A percentile compares a stretch with the other conserved stretches of the same genome.
phyloP scores from a whole-genome alignment of 2,797 vertebrate genomes.

The Poeciliopsis paucimaculata region DNA sequence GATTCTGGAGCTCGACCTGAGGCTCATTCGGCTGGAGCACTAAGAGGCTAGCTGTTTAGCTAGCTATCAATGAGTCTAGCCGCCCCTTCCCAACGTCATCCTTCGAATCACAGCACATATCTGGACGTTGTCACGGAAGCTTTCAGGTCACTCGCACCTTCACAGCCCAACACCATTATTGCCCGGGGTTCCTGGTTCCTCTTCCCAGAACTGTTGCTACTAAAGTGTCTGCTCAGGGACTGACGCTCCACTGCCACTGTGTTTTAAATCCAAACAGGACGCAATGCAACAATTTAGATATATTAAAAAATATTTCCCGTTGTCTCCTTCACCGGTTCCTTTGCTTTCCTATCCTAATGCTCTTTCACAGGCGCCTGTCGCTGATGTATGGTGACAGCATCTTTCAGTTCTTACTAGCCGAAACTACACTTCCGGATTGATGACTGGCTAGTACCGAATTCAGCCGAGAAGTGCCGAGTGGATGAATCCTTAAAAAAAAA shows the following conservation, averaged over 20 bases:
- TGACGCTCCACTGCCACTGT: conserved; percentile 3
- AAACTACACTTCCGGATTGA: conserved; percentile 74
- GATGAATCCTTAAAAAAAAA: background rate
- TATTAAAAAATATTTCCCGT: background rate
- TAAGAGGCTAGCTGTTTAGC: conserved; percentile 23
- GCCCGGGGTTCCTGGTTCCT: background rate
- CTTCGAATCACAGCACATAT: conserved; percentile 55
- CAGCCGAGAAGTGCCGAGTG: conserved; percentile 1
- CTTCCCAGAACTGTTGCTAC: background rate
- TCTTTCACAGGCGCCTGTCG: conserved; percentile 16
- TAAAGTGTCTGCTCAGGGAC: conserved; percentile 29
- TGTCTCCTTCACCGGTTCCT: background rate
- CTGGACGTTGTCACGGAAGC: conserved; percentile 6
- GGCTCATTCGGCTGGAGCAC: conserved; percentile 19
- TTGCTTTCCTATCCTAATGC: conserved; percentile 20
- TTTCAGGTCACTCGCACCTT: conserved; percentile 16
- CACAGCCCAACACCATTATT: conserved; percentile 32
- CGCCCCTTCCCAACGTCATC: conserved; percentile 26
- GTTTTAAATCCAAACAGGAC: background rate
- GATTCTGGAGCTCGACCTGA: background rate
- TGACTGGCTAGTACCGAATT: conserved; percentile 29
- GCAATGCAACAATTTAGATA: background rate
- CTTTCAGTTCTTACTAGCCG: conserved; percentile 29
- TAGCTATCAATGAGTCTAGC: conserved; percentile 44
- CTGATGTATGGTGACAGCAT: conserved; percentile 23